Evolutionary conservation across 2,797 vertebrate species (phyloP).

Genomic region (Phaenicophaeus curvirostris): DNA sequence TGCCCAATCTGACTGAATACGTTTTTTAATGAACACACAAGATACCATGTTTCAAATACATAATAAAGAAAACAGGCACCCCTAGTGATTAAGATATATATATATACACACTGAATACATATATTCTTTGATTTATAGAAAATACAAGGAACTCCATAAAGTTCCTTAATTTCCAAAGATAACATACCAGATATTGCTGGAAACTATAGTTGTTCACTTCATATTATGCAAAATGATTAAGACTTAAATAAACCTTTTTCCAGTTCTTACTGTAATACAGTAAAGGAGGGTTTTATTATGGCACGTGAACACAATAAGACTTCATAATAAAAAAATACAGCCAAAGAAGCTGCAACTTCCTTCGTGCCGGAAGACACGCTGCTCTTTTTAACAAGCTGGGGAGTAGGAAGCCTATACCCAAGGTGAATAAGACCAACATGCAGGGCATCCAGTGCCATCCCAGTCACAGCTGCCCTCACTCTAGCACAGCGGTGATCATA

Average conservation of each 20-base stretch:
- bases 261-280: neutral
- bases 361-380: rapidly evolving
- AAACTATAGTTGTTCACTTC: neutral
- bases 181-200: neutral
- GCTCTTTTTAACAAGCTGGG: neutral
- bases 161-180: neutral
- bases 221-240: neutral
- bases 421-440: neutral
- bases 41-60: neutral
- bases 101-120: neutral
- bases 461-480: neutral
- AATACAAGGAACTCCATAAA: neutral
- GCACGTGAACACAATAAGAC: neutral
- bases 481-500: neutral
- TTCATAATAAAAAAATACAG: neutral
- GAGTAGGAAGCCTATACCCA: neutral
- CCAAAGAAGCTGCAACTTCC: neutral
- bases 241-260: neutral
- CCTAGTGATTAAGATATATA: neutral
- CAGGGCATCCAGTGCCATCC: neutral
- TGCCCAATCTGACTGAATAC: neutral
- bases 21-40: neutral
- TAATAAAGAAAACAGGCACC: neutral
- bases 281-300: neutral
- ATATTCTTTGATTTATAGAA: neutral